Conservation (phyloP, 2,113 vertebrate species). For the Ophthalmotilapia sp. region DNA sequence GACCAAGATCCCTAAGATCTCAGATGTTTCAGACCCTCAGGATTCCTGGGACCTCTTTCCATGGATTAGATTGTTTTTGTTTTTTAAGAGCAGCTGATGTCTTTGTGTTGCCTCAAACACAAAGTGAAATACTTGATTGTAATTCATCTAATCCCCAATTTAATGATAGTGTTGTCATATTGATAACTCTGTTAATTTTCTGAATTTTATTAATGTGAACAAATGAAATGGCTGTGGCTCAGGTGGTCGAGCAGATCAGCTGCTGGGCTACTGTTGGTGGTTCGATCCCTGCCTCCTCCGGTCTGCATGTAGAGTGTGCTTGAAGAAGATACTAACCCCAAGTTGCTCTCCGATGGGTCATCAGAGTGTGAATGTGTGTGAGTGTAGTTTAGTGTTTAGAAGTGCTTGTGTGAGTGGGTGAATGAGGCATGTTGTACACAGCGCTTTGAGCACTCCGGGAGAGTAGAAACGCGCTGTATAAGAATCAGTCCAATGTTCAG, state of each 20-base stretch:
- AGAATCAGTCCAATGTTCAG: accelerated
- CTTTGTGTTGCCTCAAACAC: not conserved
- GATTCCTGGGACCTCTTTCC: not conserved
- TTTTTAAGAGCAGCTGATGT: not conserved
- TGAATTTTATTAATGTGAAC: not conserved
- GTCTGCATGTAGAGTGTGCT: not conserved
- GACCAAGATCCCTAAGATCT: not conserved
- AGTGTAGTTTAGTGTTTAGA: not conserved
- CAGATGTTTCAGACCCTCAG: accelerated
- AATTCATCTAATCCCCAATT: not conserved
- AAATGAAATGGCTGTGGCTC: not conserved
- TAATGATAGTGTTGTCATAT: not conserved
- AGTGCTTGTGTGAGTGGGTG: accelerated
- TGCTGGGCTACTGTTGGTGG: not conserved
- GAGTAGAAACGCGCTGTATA: not conserved
- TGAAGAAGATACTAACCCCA: accelerated
- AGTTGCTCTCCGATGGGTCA: accelerated
- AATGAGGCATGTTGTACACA: accelerated
- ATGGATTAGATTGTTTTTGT: not conserved
- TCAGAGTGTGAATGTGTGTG: not conserved
- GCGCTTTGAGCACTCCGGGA: accelerated
- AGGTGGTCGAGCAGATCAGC: not conserved
- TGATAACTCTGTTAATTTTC: not conserved
- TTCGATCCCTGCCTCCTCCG: accelerated
- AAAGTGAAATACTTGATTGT: not conserved